Base-by-base conservation (phyloP, 1,140 invertebrate species). In the Cydia fagiglandana region DNA sequence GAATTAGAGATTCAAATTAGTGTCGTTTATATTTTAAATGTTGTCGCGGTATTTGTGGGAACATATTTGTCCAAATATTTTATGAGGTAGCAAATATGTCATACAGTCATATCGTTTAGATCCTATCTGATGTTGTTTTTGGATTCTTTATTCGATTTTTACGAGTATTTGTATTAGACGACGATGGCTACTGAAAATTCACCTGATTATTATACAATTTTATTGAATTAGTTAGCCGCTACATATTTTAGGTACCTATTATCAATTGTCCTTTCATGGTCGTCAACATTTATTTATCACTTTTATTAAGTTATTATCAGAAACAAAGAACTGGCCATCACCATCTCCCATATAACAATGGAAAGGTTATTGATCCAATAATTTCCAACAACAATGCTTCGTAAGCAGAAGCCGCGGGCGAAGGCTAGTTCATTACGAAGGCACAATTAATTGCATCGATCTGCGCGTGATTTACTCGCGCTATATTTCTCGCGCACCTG, bases 391-490 rank as follows among this genome's bases (percentile, higher is more conserved):
- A 34, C 34, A 70, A 70, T 70, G 66, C 66, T 70, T 70, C 24
- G 28, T 38, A 38, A 70, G 66, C 66, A 61, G 30, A 20, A 70
- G 66, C 66, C 66, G 66, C 66, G 38, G 66, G 66, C 66, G 66
- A n/a, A 70, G 24, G 34, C 15, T 70, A 70, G 66, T 70, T 70
- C 66, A 70, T 70, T 70, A 70, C 66, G n/a, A 24, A 45, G 30
- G n/a, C 66, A 38, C 66, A 70, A 84, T 88, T 89, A 88, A 89
- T 89, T 89, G 85, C 83, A 70, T 76, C 70, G 80, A 83, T 61
- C 75, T 78, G 80, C 75, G 78, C 78, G 86, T 90, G 87, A 90
- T 90, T 90, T 90, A 88, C 85, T 87, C 81, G 77, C 78, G 77
- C 73, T 56, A 76, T 76, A 80, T 81, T 70, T 47, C 81, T 81